These are phyloP conservation scores for Odontothrips loti DNA, from an alignment of 2,888 invertebrate genomes.

Conservation along the genomic window DNA sequence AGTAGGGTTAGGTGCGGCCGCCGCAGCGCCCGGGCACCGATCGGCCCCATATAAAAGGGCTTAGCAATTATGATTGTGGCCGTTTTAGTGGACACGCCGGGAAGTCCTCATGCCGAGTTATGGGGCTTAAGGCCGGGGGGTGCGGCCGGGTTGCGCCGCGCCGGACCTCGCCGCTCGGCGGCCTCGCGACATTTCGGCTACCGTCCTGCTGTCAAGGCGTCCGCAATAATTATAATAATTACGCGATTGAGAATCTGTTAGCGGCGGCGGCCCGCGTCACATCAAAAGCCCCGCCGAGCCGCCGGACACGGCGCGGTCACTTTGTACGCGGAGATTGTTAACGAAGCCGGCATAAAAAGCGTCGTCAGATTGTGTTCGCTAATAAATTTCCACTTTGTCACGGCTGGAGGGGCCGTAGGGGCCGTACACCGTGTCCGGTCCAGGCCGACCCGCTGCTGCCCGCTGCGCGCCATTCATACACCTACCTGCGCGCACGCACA, in stretches of 20 bases:
- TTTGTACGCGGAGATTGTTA: constrained; percentile 6
- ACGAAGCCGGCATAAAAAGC: constrained; percentile 22
- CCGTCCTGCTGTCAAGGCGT: not conserved
- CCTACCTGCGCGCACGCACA: too few species aligned
- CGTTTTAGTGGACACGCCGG: not conserved
- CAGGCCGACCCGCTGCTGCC: not conserved
- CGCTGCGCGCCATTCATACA: not conserved
- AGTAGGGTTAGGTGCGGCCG: not conserved
- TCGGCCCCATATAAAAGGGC: constrained; percentile 16
- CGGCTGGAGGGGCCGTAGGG: not conserved
- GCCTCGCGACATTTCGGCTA: not conserved
- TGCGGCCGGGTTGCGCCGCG: not conserved
- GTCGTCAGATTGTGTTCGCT: constrained; percentile 26
- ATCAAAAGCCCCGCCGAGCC: not conserved
- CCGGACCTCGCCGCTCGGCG: not conserved
- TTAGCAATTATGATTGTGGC: constrained; percentile 4
- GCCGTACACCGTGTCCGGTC: constrained; percentile 2
- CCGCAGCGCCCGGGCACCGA: not conserved
- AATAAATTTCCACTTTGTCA: constrained; percentile 24
- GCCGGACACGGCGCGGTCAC: not conserved
- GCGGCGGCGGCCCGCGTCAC: not conserved
- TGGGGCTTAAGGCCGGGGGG: not conserved
- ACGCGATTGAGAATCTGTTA: constrained; percentile 17
- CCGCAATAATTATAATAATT: constrained; percentile 12
- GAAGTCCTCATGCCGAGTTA: constrained; percentile 22